phyloP scores from a whole-genome alignment of 1,140 invertebrate species.

The Anthonomus grandis region DNA sequence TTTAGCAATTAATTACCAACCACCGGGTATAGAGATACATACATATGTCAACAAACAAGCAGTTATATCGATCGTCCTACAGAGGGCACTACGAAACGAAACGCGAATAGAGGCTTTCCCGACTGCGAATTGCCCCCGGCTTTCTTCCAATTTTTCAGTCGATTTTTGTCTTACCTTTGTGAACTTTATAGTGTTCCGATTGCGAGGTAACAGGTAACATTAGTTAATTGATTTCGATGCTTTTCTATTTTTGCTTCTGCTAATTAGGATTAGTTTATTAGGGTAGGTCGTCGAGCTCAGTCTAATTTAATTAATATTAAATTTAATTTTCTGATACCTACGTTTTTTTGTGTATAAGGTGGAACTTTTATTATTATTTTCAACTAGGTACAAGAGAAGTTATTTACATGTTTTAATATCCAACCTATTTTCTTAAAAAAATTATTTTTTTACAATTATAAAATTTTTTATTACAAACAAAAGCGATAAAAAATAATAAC shows the following conservation, averaged over 20 bases:
- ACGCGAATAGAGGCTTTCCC: slow-evolving; percentile 11
- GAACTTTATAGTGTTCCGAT: slow-evolving; percentile 12
- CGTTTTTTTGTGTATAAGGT: no score
- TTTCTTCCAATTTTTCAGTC: slow-evolving; percentile 15
- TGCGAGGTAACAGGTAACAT: slow-evolving; percentile 21
- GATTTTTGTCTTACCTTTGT: slow-evolving; percentile 15
- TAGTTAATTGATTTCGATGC: not conserved
- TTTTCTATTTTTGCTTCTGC: not conserved
- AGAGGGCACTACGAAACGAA: slow-evolving; percentile 18
- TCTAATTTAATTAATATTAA: not conserved
- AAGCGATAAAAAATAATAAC: no score
- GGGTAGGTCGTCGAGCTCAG: no score
- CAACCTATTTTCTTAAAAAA: no score
- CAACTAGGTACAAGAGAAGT: not conserved
- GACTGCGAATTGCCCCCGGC: not conserved
- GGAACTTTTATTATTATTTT: no score
- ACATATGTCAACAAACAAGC: no score
- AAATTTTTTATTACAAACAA: no score
- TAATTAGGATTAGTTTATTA: no score
- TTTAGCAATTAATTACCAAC: no score
- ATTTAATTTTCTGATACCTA: not conserved
- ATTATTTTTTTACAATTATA: no score
- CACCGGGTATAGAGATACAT: no score
- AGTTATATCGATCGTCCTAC: not conserved
- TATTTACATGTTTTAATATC: no score